A percentile compares a stretch with the other conserved stretches of the same genome.
phyloP scores from a whole-genome alignment of 2,797 vertebrate genomes.

The Smutsia gigantea region DNA sequence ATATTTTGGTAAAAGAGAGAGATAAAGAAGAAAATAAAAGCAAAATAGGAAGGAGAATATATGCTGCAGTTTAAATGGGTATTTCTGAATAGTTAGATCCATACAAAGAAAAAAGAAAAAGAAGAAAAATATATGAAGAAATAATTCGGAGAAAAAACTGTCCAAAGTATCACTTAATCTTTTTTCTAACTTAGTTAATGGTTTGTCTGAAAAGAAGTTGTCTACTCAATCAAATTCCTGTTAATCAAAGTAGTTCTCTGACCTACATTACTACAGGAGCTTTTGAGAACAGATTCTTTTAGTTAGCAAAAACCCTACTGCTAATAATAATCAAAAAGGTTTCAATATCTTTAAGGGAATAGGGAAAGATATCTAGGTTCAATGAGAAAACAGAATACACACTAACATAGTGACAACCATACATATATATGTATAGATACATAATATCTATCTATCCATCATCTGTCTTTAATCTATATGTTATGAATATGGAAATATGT shows the following conservation, averaged over 20 bases:
- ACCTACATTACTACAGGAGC: background rate
- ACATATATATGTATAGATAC: background rate
- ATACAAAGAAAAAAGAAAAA: background rate
- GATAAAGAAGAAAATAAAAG: background rate
- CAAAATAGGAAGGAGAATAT: background rate
- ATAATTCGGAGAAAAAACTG: background rate
- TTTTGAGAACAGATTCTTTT: background rate
- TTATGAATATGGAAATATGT: background rate
- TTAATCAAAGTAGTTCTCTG: background rate
- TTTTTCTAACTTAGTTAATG: background rate
- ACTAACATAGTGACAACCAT: background rate
- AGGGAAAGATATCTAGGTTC: background rate
- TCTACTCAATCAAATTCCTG: background rate
- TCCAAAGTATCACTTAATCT: background rate
- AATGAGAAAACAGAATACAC: background rate
- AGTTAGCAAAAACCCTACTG: background rate
- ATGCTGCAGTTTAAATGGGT: background rate
- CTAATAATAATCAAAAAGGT: background rate
- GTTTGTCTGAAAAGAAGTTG: background rate
- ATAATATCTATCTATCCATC: background rate
- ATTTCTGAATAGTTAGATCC: background rate
- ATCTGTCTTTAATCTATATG: background rate
- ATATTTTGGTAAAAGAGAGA: background rate
- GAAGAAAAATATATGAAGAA: background rate
- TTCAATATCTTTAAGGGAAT: background rate